A percentile compares a stretch with the other conserved stretches of the same genome.
These are phyloP conservation scores for Drosophila meridionalis DNA, from an alignment of 2,888 invertebrate genomes.

Conservation along the genomic window DNA sequence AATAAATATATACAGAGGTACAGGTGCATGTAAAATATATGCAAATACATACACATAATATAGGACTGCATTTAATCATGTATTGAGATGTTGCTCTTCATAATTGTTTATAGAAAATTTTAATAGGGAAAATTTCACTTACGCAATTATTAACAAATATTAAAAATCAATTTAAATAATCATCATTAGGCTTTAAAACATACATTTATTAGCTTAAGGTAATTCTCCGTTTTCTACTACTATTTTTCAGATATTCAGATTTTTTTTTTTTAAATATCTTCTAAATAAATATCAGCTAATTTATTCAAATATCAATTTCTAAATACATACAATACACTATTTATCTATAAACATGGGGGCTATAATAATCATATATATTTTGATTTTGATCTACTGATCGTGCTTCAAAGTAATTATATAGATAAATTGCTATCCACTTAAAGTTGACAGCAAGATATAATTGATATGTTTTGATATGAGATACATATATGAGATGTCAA, in stretches of 20 bases:
- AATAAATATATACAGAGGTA: neutral
- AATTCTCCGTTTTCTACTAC: neutral
- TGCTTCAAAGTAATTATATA: neutral
- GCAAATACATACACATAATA: neutral
- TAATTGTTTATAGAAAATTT: neutral
- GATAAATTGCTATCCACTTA: neutral
- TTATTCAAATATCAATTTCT: neutral
- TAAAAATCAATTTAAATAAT: too few species aligned
- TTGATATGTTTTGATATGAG: neutral
- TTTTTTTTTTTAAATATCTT: neutral
- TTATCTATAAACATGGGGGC: neutral
- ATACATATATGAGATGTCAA: neutral
- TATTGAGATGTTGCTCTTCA: too few species aligned
- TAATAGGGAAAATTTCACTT: neutral
- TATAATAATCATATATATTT: neutral
- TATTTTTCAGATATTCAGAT: too few species aligned
- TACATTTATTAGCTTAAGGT: too few species aligned
- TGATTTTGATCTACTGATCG: neutral
- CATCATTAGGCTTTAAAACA: too few species aligned
- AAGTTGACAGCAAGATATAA: neutral
- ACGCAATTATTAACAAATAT: neutral
- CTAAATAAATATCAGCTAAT: neutral
- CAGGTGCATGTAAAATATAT: neutral
- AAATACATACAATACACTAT: neutral
- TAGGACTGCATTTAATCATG: neutral